Base-by-base conservation (phyloP, 2,797 vertebrate species). In the Urophycis tenuis region DNA sequence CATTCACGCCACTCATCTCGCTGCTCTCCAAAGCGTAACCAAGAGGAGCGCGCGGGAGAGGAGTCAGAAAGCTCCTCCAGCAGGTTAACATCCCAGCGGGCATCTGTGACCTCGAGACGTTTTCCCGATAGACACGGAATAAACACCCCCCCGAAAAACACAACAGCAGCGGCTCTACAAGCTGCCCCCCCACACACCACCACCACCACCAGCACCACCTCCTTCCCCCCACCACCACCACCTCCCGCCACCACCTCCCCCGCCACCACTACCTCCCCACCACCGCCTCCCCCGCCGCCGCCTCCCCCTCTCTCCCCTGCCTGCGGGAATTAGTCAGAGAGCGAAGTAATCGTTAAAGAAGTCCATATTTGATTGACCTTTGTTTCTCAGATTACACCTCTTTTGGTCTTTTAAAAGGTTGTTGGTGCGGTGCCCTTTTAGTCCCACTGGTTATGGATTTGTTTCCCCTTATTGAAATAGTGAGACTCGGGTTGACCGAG, bases 341-440 rank as follows among this genome's bases (percentile, higher is more conserved):
- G 87, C 75, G 79, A 89, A 91, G 87, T 89, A 87, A 90, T 92
- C 88, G 83, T 92, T 92, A 91, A 87, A 89, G 82, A 86, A 89
- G 89, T 91, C 90, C 85, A 91, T 89, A 90, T 91, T 91, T 90
- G 90, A 92, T 90, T 92, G 90, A 92, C 91, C 92, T 91, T 91
- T 92, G 89, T 88, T 88, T 90, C 87, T 88, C 87, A 83, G 87
- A 83, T 87, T 89, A 87, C 87, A 90, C 88, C 84, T 90, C 87
- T 89, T 89, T 86, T 87, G 84, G 85, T 91, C 88, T 91, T 90
- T 88, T 89, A 90, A 90, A 89, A 88, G 89, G 90, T 91, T 92
- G 90, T 91, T 91, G 89, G 86, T 89, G 84, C 83, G 77, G 85
- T 92, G 89, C 88, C 91, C 88, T 92, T 92, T 91, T 90, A 88